These are phyloP conservation scores for Pachyramphus minor DNA, from an alignment of 2,113 vertebrate species.

Conservation along the genomic window DNA sequence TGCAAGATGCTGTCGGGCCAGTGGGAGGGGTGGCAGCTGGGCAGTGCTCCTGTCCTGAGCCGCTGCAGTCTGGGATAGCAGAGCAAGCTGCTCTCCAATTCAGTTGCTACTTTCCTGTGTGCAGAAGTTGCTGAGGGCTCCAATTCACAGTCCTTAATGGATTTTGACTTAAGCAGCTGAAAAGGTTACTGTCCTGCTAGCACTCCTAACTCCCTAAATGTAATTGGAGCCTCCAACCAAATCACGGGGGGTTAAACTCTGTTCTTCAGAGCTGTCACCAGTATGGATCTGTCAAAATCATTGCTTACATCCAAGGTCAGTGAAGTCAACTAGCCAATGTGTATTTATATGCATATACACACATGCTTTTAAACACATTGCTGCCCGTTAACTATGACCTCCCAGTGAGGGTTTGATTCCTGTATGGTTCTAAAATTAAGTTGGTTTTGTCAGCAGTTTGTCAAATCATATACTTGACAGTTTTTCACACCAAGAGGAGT, in stretches of 20 bases:
- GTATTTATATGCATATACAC: neutral
- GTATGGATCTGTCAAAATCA: neutral
- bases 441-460: slow-evolving; percentile 5
- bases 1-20: neutral
- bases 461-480: neutral
- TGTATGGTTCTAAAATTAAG: neutral
- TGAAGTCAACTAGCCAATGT: neutral
- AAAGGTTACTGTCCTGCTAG: neutral
- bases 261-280: neutral
- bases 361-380: neutral
- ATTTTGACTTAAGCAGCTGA: neutral
- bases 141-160: neutral
- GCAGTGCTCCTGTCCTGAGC: neutral
- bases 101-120: neutral
- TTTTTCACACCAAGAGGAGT: neutral
- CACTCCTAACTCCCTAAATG: neutral
- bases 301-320: neutral
- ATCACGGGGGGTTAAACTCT: neutral
- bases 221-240: neutral
- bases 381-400: neutral
- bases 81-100: neutral
- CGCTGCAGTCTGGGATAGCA: neutral
- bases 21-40: neutral
- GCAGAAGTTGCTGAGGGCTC: neutral
- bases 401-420: neutral